Evolutionary conservation across 2,888 invertebrate genomes (phyloP), one percentile per base, ranked within the genome.

Genomic region (Sarcophaga caerulescens): DNA sequence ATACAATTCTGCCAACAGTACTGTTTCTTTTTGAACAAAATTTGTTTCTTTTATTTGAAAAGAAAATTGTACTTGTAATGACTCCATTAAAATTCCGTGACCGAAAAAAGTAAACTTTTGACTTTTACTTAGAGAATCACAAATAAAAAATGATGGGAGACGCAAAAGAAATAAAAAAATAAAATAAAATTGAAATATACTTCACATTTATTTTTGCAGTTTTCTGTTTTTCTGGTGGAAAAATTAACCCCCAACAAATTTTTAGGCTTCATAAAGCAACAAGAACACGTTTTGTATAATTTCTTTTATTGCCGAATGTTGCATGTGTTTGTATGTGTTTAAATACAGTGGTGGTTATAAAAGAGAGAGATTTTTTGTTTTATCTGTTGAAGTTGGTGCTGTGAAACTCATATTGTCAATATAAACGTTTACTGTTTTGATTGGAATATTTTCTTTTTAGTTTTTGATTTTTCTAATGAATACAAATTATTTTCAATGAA

Each of bases 71-170:
- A 47, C 82, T 60, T 76, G 79, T 88, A 84, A 87, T 85, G 83
- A 81, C 81, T 88, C 70, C 85, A 88, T 88, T 88, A 81, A 85
- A 85, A 86, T 83, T 87, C 87, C 89, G 88, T 88, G 88, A 87
- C 88, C 85, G 83, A 87, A 81, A 85, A 74, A 65, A 79, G 65
- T 4, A 14, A 66, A 75, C 87, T 88, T 83, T 11, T 52, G 83
- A 87, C 85, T 89, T 87, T 85, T 87, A 83, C 66, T 19, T 35
- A 44, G 10, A 83, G 52, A 65, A 80, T 63, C 25, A 47, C 44
- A 63, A 81, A 66, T 62, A 57, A 65, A 59, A 8, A 12, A 63
- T 3, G 10, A 35, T 35, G 35, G 35, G 35, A 35, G 35, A 35
- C 35, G 2, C 0, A 35, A 35, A 35, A 8, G 35, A 0, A 35